A percentile compares a stretch with the other conserved stretches of the same genome.
These are phyloP conservation scores for Dysdera silvatica DNA, from an alignment of 1,140 invertebrate genomes.

Conservation along the genomic window DNA sequence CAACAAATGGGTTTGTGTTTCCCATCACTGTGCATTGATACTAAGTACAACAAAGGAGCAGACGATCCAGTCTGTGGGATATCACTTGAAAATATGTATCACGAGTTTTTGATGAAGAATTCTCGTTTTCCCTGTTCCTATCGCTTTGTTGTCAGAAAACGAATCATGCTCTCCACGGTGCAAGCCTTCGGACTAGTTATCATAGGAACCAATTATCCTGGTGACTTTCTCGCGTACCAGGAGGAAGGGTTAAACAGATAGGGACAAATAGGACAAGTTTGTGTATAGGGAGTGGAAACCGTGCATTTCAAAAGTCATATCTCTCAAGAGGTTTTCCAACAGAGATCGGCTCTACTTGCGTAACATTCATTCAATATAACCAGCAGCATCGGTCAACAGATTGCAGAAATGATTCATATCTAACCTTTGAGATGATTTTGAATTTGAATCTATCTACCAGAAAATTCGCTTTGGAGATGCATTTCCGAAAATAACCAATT, in stretches of 20 bases:
- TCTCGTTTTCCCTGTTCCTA: slow-evolving; percentile 9
- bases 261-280: too few relatives aligned
- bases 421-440: too few relatives aligned
- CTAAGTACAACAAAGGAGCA: slow-evolving; percentile 30
- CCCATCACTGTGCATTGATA: slow-evolving; percentile 30
- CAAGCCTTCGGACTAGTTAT: slow-evolving; percentile 30
- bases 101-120: slow-evolving; percentile 12
- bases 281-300: too few relatives aligned
- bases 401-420: too few relatives aligned
- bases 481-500: neutral
- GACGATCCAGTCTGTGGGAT: slow-evolving; percentile 21
- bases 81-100: slow-evolving; percentile 29
- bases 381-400: too few relatives aligned
- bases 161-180: slow-evolving; percentile 23
- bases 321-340: too few relatives aligned
- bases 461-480: too few relatives aligned
- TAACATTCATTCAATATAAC: too few relatives aligned
- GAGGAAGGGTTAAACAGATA: slow-evolving; percentile 13
- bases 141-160: slow-evolving; percentile 15
- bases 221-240: slow-evolving; percentile 15
- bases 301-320: too few relatives aligned
- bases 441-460: too few relatives aligned
- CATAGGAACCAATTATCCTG: slow-evolving; percentile 28
- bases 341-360: too few relatives aligned
- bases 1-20: slow-evolving; percentile 23